These are phyloP conservation scores for Periplaneta americana DNA, from an alignment of 1,140 invertebrate species.

Conservation along the genomic window DNA sequence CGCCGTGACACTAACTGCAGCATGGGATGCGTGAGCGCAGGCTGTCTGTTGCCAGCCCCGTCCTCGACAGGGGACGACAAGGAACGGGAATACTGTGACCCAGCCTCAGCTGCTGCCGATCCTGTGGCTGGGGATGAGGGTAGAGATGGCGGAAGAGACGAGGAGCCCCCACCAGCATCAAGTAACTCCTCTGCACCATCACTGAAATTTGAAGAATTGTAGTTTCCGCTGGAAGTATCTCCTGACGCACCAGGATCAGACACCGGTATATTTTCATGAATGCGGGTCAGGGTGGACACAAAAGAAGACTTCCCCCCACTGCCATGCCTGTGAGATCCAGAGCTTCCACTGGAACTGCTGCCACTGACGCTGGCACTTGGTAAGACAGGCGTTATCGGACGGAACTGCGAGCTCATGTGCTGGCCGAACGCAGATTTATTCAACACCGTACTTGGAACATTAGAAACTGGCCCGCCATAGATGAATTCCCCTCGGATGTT, in stretches of 20 bases:
- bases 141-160: slow-evolving; percentile 35
- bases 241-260: slow-evolving; percentile 35
- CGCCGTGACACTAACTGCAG: slow-evolving; percentile 61
- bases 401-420: neutral
- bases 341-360: slow-evolving; percentile 20
- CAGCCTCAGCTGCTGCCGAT: neutral
- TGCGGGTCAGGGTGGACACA: slow-evolving; percentile 52
- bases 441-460: slow-evolving; percentile 17
- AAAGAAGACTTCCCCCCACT: slow-evolving; percentile 29
- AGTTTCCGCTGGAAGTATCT: slow-evolving; percentile 34
- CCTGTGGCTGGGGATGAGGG: neutral
- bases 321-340: neutral
- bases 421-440: slow-evolving; percentile 1
- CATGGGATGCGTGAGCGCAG: neutral
- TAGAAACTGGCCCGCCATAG: slow-evolving; percentile 28
- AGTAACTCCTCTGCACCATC: slow-evolving; percentile 23
- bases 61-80: neutral
- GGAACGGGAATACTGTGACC: neutral
- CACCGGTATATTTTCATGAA: slow-evolving; percentile 52
- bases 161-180: slow-evolving; percentile 29
- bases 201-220: slow-evolving; percentile 27
- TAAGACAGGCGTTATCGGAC: slow-evolving; percentile 1
- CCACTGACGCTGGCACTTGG: slow-evolving; percentile 16
- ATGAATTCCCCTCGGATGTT: slow-evolving; percentile 19
- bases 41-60: neutral